phyloP scores from a whole-genome alignment of 1,140 invertebrate genomes.

The Dendroctonus ponderosae region DNA sequence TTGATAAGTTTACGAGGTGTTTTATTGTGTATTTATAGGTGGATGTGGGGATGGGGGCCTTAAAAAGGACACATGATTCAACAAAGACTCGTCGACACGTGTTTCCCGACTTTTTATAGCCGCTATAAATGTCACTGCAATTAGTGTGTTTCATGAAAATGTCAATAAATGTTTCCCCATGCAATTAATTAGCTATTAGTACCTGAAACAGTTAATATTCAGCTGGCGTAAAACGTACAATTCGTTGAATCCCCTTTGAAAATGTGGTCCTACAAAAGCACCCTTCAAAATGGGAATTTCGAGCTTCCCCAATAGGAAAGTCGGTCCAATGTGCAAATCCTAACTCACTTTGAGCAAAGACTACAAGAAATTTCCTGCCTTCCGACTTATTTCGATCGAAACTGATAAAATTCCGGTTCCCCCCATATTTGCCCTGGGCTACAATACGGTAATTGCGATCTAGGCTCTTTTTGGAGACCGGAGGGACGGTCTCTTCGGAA shows the following conservation, averaged over 20 bases:
- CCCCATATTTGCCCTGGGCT: conserved; percentile 10
- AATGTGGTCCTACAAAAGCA: too few relatives aligned
- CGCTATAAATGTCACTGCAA: too few relatives aligned
- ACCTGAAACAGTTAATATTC: too few relatives aligned
- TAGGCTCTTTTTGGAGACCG: conserved; percentile 17
- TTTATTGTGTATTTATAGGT: conserved; percentile 17
- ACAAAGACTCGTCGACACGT: too few relatives aligned
- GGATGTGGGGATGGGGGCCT: conserved; percentile 1
- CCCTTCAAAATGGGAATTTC: background rate
- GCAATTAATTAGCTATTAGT: too few relatives aligned
- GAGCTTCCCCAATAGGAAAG: conserved; percentile 1
- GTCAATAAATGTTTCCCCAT: too few relatives aligned
- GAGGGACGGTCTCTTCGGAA: conserved; percentile 5
- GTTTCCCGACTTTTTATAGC: too few relatives aligned
- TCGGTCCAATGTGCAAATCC: conserved; percentile 26
- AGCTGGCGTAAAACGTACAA: too few relatives aligned
- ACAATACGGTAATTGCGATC: conserved; percentile 28
- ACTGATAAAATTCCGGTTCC: conserved; percentile 21
- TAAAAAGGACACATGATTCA: conserved; percentile 8
- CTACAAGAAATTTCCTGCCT: conserved; percentile 21
- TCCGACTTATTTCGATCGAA: conserved; percentile 10
- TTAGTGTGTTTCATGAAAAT: too few relatives aligned
- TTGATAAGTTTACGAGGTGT: conserved; percentile 26
- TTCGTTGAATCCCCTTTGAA: too few relatives aligned
- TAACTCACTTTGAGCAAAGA: conserved; percentile 28